These are phyloP conservation scores for Aricia agestis DNA, from an alignment of 1,140 invertebrate genomes.

Conservation along the genomic window DNA sequence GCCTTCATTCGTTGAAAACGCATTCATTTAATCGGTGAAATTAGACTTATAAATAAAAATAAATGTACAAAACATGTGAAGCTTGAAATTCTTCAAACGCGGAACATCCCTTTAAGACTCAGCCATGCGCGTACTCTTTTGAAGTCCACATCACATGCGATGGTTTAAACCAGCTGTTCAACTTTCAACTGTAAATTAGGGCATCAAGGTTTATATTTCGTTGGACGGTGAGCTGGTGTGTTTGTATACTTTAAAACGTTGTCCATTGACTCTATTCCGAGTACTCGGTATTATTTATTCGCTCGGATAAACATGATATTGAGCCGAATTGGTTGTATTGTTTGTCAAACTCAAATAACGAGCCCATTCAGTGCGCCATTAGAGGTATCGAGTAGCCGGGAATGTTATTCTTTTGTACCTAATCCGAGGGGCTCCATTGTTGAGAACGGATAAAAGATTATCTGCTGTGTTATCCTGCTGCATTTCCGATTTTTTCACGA, in stretches of 20 bases:
- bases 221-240: neutral
- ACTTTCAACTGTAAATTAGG: neutral
- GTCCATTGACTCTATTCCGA: conserved; percentile 48
- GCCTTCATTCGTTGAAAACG: neutral
- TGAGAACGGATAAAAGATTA: no score
- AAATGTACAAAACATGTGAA: conserved; percentile 1
- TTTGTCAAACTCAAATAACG: conserved; percentile 13
- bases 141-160: neutral
- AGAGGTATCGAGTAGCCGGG: conserved; percentile 4
- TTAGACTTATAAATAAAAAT: neutral
- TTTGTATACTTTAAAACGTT: conserved; percentile 52
- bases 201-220: neutral
- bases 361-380: neutral
- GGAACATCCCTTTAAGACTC: neutral
- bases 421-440: conserved; percentile 6
- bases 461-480: neutral
- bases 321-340: conserved; percentile 23
- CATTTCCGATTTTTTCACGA: conserved; percentile 1
- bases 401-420: conserved; percentile 17
- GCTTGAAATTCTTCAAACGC: conserved; percentile 6
- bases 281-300: conserved; percentile 61
- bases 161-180: neutral
- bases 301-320: conserved; percentile 53
- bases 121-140: neutral
- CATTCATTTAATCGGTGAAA: conserved; percentile 6